A percentile compares a stretch with the other conserved stretches of the same genome.
These are phyloP conservation scores for Heterodera carotae DNA, from an alignment of 1,140 invertebrate species.

Conservation along the genomic window DNA sequence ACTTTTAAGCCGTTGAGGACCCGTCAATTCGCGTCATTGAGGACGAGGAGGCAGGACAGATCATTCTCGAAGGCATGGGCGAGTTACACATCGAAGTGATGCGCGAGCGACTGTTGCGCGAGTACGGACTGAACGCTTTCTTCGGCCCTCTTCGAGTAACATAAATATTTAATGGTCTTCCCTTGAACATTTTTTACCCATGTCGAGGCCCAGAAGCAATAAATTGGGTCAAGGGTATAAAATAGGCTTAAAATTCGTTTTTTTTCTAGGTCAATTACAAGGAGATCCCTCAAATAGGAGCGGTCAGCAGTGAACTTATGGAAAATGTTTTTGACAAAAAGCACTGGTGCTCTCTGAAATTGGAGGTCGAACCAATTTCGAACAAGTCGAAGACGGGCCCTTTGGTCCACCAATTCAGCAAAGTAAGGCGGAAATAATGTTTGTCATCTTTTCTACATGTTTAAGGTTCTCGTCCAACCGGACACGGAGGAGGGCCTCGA, in stretches of 20 bases:
- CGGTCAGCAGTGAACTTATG: constrained; percentile 67
- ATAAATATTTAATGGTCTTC: not conserved
- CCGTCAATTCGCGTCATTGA: constrained; percentile 75
- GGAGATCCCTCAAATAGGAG: constrained; percentile 69
- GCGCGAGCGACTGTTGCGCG: constrained; percentile 79
- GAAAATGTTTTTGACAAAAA: constrained; percentile 44
- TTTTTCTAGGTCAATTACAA: constrained; percentile 71
- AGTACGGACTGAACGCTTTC: constrained; percentile 88
- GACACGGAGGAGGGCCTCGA: constrained; percentile 41
- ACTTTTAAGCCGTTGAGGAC: constrained; percentile 76
- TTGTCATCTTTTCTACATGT: constrained; percentile 6
- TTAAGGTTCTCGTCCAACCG: constrained; percentile 59
- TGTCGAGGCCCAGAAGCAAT: too few species aligned
- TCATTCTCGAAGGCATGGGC: constrained; percentile 75
- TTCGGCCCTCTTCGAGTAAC: constrained; percentile 87
- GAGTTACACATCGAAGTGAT: constrained; percentile 94
- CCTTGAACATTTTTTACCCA: too few species aligned
- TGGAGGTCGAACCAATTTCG: constrained; percentile 70
- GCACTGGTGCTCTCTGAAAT: constrained; percentile 35
- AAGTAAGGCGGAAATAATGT: constrained; percentile 16
- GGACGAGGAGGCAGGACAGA: constrained; percentile 58
- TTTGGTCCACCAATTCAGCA: constrained; percentile 6
- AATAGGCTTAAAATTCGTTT: too few species aligned
- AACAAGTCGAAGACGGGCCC: constrained; percentile 36
- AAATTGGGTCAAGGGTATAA: too few species aligned